Evolutionary conservation across 1,140 invertebrate genomes (phyloP), one percentile per base, ranked within the genome.

Genomic region (Gonioctena quinquepunctata): DNA sequence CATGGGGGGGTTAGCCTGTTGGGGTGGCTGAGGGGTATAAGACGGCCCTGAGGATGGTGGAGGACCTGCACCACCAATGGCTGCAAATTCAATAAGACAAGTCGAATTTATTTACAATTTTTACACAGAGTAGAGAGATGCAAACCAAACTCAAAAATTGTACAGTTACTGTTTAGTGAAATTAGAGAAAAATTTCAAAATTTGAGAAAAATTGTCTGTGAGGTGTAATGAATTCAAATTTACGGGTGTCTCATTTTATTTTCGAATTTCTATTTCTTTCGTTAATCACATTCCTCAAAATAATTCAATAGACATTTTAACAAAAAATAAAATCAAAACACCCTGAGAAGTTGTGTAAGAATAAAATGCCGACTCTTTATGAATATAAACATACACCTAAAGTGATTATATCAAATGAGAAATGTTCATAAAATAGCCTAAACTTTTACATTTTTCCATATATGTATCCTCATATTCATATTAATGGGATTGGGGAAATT

Each of bases 21-120:
- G 81, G 42, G 81, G 82, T 21, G 79, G 80, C 73, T 77, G 80
- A 13, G 81, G 78, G 13, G 79, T 78, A 74, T 77, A 82, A 57
- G 79, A 75, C 28, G 78, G 81, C 21, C 77, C 80, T 59, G 75
- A 64, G 52, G 77, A 68, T 28, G 72, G 81, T 50, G 80, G 78
- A 57, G 80, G 79, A 65, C 79, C 77, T 23, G 77, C 76, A 66
- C 76, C 78, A 66, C 81, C 81, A 67, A 82, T 74, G 11, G 77
- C 79, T 80, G 77, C 27, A 79, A 79, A 77, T 71, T 69, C 66
- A 76, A 78, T 50, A 56, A 70, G 18, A 64, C 28, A 54, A 66
- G 71, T 63, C 65, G 69, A 18, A 73, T 65, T 60, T 77, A 75
- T 76, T 62, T 71, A 81, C 75, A 77, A 72, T 68, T 69, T 67